A percentile compares a stretch with the other conserved stretches of the same genome.
Evolutionary conservation across 1,140 invertebrate species (phyloP).

Genomic region (Aphaenogaster rudis): DNA sequence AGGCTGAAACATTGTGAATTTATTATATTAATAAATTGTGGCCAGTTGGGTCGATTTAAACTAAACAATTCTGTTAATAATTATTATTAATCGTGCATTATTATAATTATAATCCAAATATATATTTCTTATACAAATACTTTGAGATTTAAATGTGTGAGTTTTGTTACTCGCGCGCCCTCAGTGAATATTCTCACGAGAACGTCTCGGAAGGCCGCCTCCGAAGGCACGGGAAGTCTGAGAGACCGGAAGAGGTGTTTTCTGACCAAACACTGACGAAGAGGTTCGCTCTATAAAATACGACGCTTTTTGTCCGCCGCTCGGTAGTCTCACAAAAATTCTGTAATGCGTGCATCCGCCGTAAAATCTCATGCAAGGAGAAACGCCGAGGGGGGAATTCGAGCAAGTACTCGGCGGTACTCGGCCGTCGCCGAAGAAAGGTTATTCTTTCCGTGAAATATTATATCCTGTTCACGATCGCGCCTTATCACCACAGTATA

Average conservation of each 20-base stretch:
- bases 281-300: slow-evolving; percentile 39
- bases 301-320: slow-evolving; percentile 59
- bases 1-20: no score
- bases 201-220: slow-evolving; percentile 3
- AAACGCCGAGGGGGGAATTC: slow-evolving; percentile 31
- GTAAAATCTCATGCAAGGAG: slow-evolving; percentile 69
- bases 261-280: slow-evolving; percentile 49
- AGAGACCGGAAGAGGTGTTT: slow-evolving; percentile 61
- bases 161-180: neutral
- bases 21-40: no score
- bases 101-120: no score
- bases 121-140: neutral
- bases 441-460: slow-evolving; percentile 68
- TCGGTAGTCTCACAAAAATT: slow-evolving; percentile 60
- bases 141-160: neutral
- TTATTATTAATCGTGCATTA: no score
- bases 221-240: neutral
- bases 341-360: slow-evolving; percentile 72
- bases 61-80: no score
- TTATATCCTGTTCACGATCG: slow-evolving; percentile 65
- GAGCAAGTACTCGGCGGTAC: neutral
- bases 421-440: neutral
- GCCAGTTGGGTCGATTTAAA: no score
- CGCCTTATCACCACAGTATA: slow-evolving; percentile 12
- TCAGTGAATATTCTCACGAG: slow-evolving; percentile 11